Percentiles rank a stretch among this genome's conserved stretches.
Evolutionary conservation across 2,888 invertebrate species (phyloP).

Genomic region (Augochlorella aurata): DNA sequence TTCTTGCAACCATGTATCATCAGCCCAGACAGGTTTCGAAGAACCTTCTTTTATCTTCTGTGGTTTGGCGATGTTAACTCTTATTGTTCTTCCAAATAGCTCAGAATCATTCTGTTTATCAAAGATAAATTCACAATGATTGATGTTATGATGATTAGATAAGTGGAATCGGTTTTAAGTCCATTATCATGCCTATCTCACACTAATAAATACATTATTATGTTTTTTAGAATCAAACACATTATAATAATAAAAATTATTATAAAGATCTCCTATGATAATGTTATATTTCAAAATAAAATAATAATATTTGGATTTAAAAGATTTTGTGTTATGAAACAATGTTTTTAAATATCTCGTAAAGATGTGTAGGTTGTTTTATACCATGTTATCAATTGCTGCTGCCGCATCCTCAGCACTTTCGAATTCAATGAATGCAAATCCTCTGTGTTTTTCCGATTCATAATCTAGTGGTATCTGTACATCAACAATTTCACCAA

Average conservation of each 20-base stretch:
- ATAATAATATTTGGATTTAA: background rate
- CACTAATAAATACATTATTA: constrained; percentile 10
- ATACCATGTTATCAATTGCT: constrained; percentile 99
- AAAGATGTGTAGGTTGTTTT: constrained; percentile 42
- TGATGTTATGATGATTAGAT: constrained; percentile 39
- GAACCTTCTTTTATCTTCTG: constrained; percentile 98
- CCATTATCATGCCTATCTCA: background rate
- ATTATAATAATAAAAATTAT: background rate
- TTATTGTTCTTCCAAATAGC: constrained; percentile 96
- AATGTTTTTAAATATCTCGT: constrained; percentile 28
- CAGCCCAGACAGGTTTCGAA: constrained; percentile 97
- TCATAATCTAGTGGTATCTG: constrained; percentile 99
- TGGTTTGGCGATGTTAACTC: constrained; percentile 98
- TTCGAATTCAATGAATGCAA: constrained; percentile 99
- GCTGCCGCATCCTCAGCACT: constrained; percentile 98
- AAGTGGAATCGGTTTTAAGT: constrained; percentile 22
- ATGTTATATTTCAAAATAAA: background rate
- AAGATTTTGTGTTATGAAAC: constrained; percentile 2
- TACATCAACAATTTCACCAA: constrained; percentile 98
- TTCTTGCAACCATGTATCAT: constrained; percentile 98
- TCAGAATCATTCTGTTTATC: constrained; percentile 95
- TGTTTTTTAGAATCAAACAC: background rate
- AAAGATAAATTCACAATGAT: constrained; percentile 44
- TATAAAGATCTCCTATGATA: background rate
- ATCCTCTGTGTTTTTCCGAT: constrained; percentile 98